A percentile compares a stretch with the other conserved stretches of the same genome.
Evolutionary conservation across 2,888 invertebrate genomes (phyloP).

Genomic region (Hyles lineata): DNA sequence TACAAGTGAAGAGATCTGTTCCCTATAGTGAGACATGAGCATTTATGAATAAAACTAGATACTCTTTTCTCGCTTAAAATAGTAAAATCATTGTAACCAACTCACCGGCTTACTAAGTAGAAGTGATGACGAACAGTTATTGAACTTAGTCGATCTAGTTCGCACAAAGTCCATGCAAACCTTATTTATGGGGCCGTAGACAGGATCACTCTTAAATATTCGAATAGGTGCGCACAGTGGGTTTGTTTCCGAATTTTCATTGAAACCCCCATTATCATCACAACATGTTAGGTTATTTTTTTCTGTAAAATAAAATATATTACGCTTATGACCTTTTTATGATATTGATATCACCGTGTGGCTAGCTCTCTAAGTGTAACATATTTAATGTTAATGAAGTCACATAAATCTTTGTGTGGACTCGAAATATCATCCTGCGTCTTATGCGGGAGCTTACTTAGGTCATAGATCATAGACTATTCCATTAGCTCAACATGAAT

Average conservation of each 20-base stretch:
- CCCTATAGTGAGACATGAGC: not conserved
- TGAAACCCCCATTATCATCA: slow-evolving; percentile 30
- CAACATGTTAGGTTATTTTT: slow-evolving; percentile 34
- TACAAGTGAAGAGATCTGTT: too few species aligned
- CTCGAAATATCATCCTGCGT: too few species aligned
- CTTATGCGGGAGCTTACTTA: too few species aligned
- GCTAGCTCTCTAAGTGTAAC: too few species aligned
- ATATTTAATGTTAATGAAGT: too few species aligned
- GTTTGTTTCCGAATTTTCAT: slow-evolving; percentile 28
- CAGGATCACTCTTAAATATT: slow-evolving; percentile 36
- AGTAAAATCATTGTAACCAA: not conserved
- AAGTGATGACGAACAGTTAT: slow-evolving; percentile 25
- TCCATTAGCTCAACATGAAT: too few species aligned
- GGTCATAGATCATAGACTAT: too few species aligned
- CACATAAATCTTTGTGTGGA: too few species aligned
- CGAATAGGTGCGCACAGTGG: slow-evolving; percentile 37
- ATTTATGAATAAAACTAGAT: not conserved
- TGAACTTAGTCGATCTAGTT: slow-evolving; percentile 31
- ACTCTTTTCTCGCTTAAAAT: not conserved
- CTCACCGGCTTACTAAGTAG: slow-evolving; percentile 36
- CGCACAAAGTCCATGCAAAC: slow-evolving; percentile 37
- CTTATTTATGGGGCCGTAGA: slow-evolving; percentile 30
- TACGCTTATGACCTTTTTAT: too few species aligned
- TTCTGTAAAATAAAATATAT: slow-evolving; percentile 28
- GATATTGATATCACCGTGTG: too few species aligned